These are phyloP conservation scores for Mesocentrotus franciscanus DNA, from an alignment of 53 echinoderm and acorn worm species.

Conservation along the genomic window DNA sequence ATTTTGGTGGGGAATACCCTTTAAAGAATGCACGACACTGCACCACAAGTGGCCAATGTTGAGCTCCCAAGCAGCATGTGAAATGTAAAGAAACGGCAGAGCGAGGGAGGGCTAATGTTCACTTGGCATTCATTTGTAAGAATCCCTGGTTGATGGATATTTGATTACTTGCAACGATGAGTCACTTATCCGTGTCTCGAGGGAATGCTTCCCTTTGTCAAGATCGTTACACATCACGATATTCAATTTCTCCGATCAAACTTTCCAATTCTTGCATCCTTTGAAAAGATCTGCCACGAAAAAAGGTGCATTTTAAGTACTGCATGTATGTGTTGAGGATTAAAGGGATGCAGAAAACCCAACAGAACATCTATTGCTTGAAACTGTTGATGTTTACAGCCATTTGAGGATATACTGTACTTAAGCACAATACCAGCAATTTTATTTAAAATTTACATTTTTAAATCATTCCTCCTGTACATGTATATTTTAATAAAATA, in stretches of 20 bases:
- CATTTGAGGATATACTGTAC: too few species aligned
- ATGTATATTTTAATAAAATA: too few species aligned
- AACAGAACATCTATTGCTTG: too few species aligned
- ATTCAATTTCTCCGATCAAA: not conserved
- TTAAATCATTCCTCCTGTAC: too few species aligned
- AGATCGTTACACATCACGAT: not conserved
- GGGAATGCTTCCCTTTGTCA: not conserved
- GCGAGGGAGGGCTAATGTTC: not conserved
- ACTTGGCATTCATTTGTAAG: conserved; percentile 20
- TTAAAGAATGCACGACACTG: not conserved
- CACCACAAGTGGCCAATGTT: not conserved
- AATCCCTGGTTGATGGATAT: not conserved
- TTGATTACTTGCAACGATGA: conserved; percentile 2
- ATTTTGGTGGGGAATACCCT: too few species aligned
- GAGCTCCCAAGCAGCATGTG: not conserved
- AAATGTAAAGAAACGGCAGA: not conserved
- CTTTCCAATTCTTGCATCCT: not conserved
- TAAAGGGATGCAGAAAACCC: too few species aligned
- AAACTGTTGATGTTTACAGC: too few species aligned
- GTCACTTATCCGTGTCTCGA: not conserved
- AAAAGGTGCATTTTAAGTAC: not conserved
- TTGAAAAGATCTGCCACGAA: not conserved
- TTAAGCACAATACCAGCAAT: too few species aligned
- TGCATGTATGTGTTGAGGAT: too few species aligned
- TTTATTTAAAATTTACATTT: too few species aligned